Evolutionary conservation across 2,113 vertebrate genomes (phyloP).

Genomic region (Phoenicopterus ruber): DNA sequence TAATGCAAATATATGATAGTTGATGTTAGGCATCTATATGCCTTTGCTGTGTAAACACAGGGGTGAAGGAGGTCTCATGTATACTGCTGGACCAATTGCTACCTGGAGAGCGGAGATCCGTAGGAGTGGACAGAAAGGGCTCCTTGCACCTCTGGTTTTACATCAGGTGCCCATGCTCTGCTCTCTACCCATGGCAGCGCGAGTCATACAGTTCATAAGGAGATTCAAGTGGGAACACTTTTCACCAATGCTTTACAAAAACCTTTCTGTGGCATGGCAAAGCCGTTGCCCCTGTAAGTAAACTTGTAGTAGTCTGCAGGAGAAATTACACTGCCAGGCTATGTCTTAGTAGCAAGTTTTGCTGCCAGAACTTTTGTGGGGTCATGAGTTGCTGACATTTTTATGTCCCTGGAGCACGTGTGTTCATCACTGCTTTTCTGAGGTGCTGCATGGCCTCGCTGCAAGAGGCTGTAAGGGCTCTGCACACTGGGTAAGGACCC

Average conservation of each 20-base stretch:
- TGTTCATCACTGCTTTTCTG: neutral
- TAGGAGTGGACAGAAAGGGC: neutral
- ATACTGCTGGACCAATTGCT: neutral
- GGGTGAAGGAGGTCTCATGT: neutral
- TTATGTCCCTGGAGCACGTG: neutral
- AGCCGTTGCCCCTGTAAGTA: neutral
- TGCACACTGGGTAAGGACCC: neutral
- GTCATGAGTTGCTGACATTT: neutral
- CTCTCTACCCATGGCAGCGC: neutral
- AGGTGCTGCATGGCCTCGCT: neutral
- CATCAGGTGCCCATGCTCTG: neutral
- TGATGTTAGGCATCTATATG: neutral
- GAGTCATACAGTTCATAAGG: neutral
- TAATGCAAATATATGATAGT: neutral
- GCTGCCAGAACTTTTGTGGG: neutral
- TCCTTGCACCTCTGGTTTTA: neutral
- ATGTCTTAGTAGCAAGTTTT: neutral
- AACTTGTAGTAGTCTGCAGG: neutral
- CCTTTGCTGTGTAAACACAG: neutral
- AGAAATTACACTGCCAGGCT: neutral
- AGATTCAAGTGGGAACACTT: neutral
- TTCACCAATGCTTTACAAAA: neutral
- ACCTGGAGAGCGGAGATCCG: neutral
- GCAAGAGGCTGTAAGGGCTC: neutral
- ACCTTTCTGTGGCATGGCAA: neutral